Base-by-base conservation (phyloP, 1,140 invertebrate genomes). In the Achroia grisella region DNA sequence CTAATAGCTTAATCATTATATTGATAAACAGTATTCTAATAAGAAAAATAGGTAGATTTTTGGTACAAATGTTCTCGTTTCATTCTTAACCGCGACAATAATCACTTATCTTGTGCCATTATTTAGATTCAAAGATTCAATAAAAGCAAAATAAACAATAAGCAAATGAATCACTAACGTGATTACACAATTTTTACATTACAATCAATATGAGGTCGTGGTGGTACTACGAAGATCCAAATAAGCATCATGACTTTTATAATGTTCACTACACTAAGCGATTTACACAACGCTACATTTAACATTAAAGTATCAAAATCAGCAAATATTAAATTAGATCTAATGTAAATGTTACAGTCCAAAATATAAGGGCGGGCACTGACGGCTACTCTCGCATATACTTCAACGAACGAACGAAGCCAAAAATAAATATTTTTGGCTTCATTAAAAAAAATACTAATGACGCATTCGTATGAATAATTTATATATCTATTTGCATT, bases 11-110 rank as follows among this genome's bases (percentile, higher is more conserved):
- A 73, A 52, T 37, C 48, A 62, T 71, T 57, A 67, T 54, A 73
- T 58, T 63, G 54, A 67, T 69, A 63, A 73, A 77, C 66, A 72
- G 67, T 76, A 76, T 46, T 66, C 66, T 76, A 77, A 73, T 79
- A 79, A 82, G 67, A 82, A 82, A 81, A 82, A 79, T 82, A 82
- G 60, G n/a, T n/a, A n/a, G 65, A 56, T 69, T 68, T 70, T 82
- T 76, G 70, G 68, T 73, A 68, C 75, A 82, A 79, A 76, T 68
- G 63, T 64, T 72, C 64, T 62, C 62, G 50, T 69, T 44, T 52
- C 54, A 64, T 65, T 56, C 71, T 77, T 74, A 77, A 66, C 59
- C 59, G 17, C 17, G 59, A 77, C 63, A 71, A 27, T 59, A 49
- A 42, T 65, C 61, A 54, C 37, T 52, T 56, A 61, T 71, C 57